Evolutionary conservation across 2,888 invertebrate species (phyloP).

Genomic region (Sminthurides aquaticus): DNA sequence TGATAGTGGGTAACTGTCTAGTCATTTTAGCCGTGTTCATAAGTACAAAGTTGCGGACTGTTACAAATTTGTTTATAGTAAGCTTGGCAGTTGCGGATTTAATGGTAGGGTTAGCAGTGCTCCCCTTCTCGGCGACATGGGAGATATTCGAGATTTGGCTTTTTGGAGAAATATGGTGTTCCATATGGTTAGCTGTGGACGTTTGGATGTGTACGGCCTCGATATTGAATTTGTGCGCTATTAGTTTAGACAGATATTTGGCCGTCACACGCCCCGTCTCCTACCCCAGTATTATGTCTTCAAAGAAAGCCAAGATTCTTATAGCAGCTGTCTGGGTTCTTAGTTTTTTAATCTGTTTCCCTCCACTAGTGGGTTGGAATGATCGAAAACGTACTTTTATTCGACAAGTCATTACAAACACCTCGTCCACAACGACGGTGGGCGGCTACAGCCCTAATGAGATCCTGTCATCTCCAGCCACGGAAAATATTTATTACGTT

Average conservation of each 20-base stretch:
- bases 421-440: slow-evolving; percentile 28
- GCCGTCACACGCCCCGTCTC: slow-evolving; percentile 93
- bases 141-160: slow-evolving; percentile 91
- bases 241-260: slow-evolving; percentile 63
- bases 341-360: slow-evolving; percentile 93
- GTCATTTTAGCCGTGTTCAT: slow-evolving; percentile 73
- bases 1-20: slow-evolving; percentile 81
- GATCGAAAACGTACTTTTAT: slow-evolving; percentile 50
- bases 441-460: background rate
- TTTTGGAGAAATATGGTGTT: slow-evolving; percentile 92
- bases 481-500: slow-evolving; percentile 23
- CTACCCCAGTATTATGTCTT: slow-evolving; percentile 65
- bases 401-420: slow-evolving; percentile 42
- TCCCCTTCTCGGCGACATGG: slow-evolving; percentile 92
- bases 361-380: slow-evolving; percentile 90
- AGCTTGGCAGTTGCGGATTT: slow-evolving; percentile 93
- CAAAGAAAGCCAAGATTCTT: slow-evolving; percentile 72
- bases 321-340: slow-evolving; percentile 91
- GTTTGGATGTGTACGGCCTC: slow-evolving; percentile 96
- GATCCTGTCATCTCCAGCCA: background rate
- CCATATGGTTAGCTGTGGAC: slow-evolving; percentile 92
- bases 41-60: slow-evolving; percentile 82
- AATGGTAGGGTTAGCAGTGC: slow-evolving; percentile 76
- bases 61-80: slow-evolving; percentile 94
- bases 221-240: slow-evolving; percentile 38